Evolutionary conservation across 2,113 vertebrate species (phyloP), one percentile per base, ranked within the genome.

Genomic region (Mesembrinibis cayennensis): DNA sequence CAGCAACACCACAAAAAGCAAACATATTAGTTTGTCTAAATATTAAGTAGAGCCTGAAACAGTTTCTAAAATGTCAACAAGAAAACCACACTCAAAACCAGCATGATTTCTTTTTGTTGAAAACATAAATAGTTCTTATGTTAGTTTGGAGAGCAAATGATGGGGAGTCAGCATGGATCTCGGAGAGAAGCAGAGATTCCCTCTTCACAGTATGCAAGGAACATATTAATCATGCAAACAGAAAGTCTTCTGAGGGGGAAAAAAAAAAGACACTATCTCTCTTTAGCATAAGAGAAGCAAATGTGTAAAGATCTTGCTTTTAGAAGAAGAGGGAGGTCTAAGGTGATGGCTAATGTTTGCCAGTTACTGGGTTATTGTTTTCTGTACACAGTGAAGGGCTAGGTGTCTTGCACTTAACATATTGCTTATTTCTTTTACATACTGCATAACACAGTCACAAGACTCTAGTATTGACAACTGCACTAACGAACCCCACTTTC

Each of bases 21-120:
- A 95, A 71, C 17, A 25, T 74, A 79, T 62, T 78, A 66, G 69
- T 82, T 89, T 87, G 36, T 36, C 90, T 82, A 90, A 93, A 96
- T 56, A 94, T 85, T 94, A 90, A 85, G 55, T 84, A 55, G 47
- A 93, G 65, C 65, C 78, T 59, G 36, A 63, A 96, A 90, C n/a
- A 69, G 49, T 38, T 95, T 91, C 40, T 91, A 88, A 94, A 94
- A 91, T 52, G 56, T 69, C 79, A 95, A 58, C 71, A 72, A 62
- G 80, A 74, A 95, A 93, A 49, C 30, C 47, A 38, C 42, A 80
- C 42, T 83, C 76, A 87, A 76, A 92, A 40, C 6, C 80, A 71
- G 59, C 10, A 66, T 2, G 50, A 62, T 66, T 92, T 91, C 38
- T 70, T 94, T 74, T 44, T 73, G 59, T 40, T 84, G 50, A 36